Base-by-base conservation (phyloP, 2,888 invertebrate species). In the Tanypteryx hageni region DNA sequence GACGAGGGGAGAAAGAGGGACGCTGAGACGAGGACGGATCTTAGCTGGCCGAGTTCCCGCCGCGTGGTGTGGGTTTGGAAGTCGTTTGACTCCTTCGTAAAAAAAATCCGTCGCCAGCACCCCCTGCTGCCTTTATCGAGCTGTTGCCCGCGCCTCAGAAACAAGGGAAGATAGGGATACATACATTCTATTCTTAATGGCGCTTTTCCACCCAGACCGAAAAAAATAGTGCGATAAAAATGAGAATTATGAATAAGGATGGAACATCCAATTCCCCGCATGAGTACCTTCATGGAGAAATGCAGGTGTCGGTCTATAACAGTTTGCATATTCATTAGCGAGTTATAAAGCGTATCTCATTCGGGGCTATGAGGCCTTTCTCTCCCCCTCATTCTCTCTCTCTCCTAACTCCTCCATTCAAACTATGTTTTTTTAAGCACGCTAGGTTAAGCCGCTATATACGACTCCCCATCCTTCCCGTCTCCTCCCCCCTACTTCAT, bases 221-320 rank as follows among this genome's bases (percentile, higher is more conserved):
- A 76, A 44, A 76, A 76, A 76, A 76, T 76, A 76, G 76, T 27
- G 76, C 76, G 9, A 27, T 76, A 76, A 76, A 76, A 76, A 76
- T 76, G 76, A 76, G 76, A 76, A 76, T 76, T 76, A 76, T 76
- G 76, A 76, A 76, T 76, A 76, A 76, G 76, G 76, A 76, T 76
- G 76, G 22, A 76, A 76, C 76, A 76, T 76, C 76, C 76, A 76
- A 76, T 76, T 76, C 76, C 27, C 27, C 76, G 76, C 76, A 27
- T 27, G 76, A 27, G 76, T 76, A 76, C 68, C 22, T 22, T 68
- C 68, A n/a, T 22, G 68, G 76, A 76, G 76, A 76, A 76, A 76
- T 76, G 76, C 76, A 76, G 76, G 76, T 76, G 76, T 76, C 76
- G 76, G 22, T 76, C 76, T 27, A 76, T 76, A 76, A 76, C 76